Percentiles rank a stretch among this genome's conserved stretches.
These are phyloP conservation scores for Alaudala cheleensis DNA, from an alignment of 2,113 vertebrate genomes.

Conservation along the genomic window DNA sequence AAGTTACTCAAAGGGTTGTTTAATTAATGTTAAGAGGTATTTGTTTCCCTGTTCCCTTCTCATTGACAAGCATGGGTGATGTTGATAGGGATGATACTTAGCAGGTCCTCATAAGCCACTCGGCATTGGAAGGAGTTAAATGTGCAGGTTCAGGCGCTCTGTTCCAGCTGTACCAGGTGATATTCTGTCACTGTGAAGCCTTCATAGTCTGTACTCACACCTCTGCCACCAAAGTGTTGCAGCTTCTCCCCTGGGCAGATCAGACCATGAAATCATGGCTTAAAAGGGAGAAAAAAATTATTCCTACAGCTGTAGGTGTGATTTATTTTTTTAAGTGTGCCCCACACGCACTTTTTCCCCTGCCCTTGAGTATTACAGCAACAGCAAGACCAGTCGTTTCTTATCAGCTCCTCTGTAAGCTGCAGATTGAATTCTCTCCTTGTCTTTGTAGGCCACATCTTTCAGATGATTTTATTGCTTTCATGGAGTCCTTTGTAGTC, in stretches of 20 bases:
- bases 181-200: neutral
- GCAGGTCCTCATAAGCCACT: neutral
- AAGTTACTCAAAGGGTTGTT: neutral
- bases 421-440: conserved; percentile 21
- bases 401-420: conserved; percentile 20
- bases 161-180: neutral
- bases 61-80: neutral
- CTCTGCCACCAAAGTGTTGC: neutral
- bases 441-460: conserved; percentile 37
- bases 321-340: neutral
- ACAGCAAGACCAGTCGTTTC: neutral
- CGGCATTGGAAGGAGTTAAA: neutral
- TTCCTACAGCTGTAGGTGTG: neutral
- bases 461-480: conserved; percentile 40
- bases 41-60: neutral
- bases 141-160: neutral
- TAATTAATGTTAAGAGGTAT: neutral
- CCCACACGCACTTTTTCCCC: neutral
- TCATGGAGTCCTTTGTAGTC: conserved; percentile 44
- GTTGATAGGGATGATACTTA: neutral
- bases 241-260: conserved; percentile 27
- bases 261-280: neutral
- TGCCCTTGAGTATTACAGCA: neutral
- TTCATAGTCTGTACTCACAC: neutral
- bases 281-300: neutral